Conservation (phyloP, 2,888 invertebrate species). For the Drosophila kambysellisi region DNA sequence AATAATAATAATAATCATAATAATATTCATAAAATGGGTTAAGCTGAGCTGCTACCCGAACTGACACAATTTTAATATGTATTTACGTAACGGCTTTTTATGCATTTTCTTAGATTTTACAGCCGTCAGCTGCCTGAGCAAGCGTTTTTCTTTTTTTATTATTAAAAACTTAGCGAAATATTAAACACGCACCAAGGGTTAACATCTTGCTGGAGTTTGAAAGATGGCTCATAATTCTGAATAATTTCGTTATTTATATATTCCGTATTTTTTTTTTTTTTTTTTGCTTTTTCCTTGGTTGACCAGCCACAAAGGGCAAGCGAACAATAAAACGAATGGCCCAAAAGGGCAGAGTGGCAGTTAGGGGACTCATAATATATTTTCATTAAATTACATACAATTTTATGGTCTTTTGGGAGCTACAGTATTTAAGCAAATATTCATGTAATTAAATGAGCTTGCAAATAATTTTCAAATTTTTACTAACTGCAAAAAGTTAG, state of each 20-base stretch:
- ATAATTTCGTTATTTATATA: constrained; percentile 72
- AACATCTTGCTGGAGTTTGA: constrained; percentile 34
- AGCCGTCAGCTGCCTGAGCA: constrained; percentile 27
- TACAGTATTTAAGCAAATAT: constrained; percentile 35
- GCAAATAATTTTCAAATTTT: constrained; percentile 39
- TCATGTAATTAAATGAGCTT: constrained; percentile 55
- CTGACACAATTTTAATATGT: constrained; percentile 73
- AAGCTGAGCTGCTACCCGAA: constrained; percentile 35
- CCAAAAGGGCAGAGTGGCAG: constrained; percentile 4
- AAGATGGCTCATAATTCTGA: constrained; percentile 68
- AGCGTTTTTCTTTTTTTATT: constrained; percentile 32
- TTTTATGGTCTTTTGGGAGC: constrained; percentile 56
- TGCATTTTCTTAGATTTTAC: constrained; percentile 69
- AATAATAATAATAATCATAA: constrained; percentile 59
- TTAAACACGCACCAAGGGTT: constrained; percentile 66
- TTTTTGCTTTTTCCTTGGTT: constrained; percentile 5
- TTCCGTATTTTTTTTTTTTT: constrained; percentile 16
- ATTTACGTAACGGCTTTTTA: constrained; percentile 72
- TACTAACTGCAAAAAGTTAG: constrained; percentile 18
- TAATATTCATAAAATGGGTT: constrained; percentile 69
- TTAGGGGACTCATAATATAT: constrained; percentile 56
- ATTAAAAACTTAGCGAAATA: constrained; percentile 72
- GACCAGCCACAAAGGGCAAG: constrained; percentile 56
- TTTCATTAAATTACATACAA: constrained; percentile 71
- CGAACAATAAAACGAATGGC: constrained; percentile 66